Evolutionary conservation across 2,888 invertebrate species (phyloP), one percentile per base, ranked within the genome.

Genomic region (Calliphora vomitoria): DNA sequence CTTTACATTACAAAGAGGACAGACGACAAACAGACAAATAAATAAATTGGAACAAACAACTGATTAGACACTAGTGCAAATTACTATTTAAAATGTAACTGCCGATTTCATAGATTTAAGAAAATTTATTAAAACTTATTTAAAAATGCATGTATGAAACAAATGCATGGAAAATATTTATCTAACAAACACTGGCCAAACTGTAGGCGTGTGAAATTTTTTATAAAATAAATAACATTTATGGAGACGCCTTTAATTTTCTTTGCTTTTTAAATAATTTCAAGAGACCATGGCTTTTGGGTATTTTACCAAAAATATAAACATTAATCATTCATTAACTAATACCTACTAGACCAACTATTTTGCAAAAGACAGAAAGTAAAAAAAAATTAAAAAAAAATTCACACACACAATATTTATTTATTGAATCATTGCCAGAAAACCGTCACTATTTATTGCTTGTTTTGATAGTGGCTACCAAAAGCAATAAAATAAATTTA

Each of bases 141-240:
- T 35, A 35, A 35, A 6, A 4, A 35, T 4, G 4, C 35, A 35
- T 35, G 6, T 6, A 35, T 35, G 35, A 44, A 44, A 44, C 4
- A 44, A 3, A 44, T 44, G 2, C 6, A 13, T 11, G 13, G 60
- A 10, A 44, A 58, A 55, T 25, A 50, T 44, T 44, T 44, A n/a
- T 25, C n/a, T 41, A 41, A 31, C 4, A 58, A 20, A 11, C 11
- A 25, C 58, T 53, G n/a, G 11, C n/a, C 50, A 8, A 53, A 53
- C 50, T 31, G 41, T 4, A 44, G 72, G 58, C 58, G 74, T 74
- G 74, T 31, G 74, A 74, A 60, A 60, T 74, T 60, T 60, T 47
- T 44, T 44, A 44, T 13, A 41, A 38, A 55, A 55, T 3, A 18
- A 11, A 55, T 44, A 44, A 44, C 11, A 13, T 44, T 44, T 44